phyloP scores from a whole-genome alignment of 2,797 vertebrate genomes.

The Pipistrellus pipistrellus region DNA sequence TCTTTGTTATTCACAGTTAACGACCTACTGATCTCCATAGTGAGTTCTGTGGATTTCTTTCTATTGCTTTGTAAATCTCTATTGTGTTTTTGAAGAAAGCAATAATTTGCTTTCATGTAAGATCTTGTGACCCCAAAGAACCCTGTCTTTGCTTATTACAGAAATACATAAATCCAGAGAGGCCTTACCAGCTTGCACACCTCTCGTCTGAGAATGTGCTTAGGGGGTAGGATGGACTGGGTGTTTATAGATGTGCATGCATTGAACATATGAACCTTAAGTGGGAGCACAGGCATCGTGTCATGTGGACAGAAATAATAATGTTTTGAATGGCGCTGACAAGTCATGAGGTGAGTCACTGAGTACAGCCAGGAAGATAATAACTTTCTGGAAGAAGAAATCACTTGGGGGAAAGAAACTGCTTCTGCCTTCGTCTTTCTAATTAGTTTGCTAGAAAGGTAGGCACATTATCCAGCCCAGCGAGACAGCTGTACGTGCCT shows the following conservation, averaged over 20 bases:
- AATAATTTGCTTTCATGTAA: slow-evolving; percentile 19
- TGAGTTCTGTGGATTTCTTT: not conserved
- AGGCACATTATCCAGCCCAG: slow-evolving; percentile 49
- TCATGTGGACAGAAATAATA: not conserved
- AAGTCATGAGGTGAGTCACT: slow-evolving; percentile 50
- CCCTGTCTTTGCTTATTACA: not conserved
- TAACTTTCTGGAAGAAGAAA: slow-evolving; percentile 68
- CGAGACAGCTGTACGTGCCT: slow-evolving; percentile 55
- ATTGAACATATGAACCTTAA: not conserved
- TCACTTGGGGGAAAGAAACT: slow-evolving; percentile 9
- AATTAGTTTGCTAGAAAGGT: slow-evolving; percentile 40
- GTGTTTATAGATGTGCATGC: not conserved
- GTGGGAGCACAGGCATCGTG: not conserved
- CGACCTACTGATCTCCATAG: not conserved
- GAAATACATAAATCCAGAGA: slow-evolving; percentile 10
- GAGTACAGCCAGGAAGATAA: slow-evolving; percentile 18
- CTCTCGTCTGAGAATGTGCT: not conserved
- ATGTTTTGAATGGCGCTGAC: slow-evolving; percentile 38
- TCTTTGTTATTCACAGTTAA: not conserved
- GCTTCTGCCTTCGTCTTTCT: slow-evolving; percentile 37
- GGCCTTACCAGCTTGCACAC: not conserved
- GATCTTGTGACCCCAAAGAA: not conserved
- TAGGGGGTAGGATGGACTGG: not conserved
- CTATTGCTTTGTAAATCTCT: not conserved
- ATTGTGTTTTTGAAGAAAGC: slow-evolving; percentile 28